These are phyloP conservation scores for Dendrolimus punctatus DNA, from an alignment of 1,140 invertebrate species.

Conservation along the genomic window DNA sequence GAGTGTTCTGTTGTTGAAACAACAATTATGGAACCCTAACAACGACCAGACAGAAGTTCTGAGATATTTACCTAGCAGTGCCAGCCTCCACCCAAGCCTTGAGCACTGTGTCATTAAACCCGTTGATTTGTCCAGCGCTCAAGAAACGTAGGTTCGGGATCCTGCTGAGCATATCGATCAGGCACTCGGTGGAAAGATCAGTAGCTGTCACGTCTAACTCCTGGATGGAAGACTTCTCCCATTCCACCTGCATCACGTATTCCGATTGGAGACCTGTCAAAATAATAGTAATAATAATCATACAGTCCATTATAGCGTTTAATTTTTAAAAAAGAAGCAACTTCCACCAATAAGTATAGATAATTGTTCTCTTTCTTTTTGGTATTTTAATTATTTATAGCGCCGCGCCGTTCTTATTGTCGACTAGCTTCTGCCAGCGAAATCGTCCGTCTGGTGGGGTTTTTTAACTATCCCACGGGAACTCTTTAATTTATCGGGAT, in stretches of 20 bases:
- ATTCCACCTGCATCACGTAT: conserved; percentile 95
- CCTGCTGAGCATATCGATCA: conserved; percentile 92
- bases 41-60: not conserved
- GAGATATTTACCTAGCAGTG: conserved; percentile 74
- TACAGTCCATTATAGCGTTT: too few relatives aligned
- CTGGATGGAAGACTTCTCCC: conserved; percentile 95
- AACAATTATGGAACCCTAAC: not conserved
- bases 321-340: too few relatives aligned
- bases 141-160: conserved; percentile 92
- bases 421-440: too few relatives aligned
- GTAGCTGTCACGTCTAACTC: conserved; percentile 98
- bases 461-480: too few relatives aligned
- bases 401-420: too few relatives aligned
- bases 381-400: too few relatives aligned
- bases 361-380: too few relatives aligned
- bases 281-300: not conserved
- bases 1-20: too few relatives aligned
- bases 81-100: conserved; percentile 92
- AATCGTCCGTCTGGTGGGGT: too few relatives aligned
- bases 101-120: conserved; percentile 95
- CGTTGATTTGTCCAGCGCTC: conserved; percentile 96
- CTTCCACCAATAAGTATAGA: too few relatives aligned
- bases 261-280: conserved; percentile 87
- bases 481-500: too few relatives aligned
- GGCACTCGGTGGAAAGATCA: conserved; percentile 93